Percentiles rank a stretch among this genome's conserved stretches.
These are phyloP conservation scores for Melanotaenia parkinsoni DNA, from an alignment of 2,797 vertebrate species.

Conservation along the genomic window DNA sequence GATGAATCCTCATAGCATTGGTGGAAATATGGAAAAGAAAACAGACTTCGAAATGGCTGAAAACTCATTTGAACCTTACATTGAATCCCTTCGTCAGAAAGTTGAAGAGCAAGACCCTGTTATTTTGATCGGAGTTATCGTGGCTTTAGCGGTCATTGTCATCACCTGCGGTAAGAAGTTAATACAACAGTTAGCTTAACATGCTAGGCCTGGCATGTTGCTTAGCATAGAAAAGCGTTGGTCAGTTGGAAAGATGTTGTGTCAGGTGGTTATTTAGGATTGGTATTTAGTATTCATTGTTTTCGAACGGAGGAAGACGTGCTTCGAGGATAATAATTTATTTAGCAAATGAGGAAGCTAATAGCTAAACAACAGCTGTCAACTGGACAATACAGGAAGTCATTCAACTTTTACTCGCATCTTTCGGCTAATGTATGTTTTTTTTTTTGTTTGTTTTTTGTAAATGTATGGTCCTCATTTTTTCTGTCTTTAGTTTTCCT, in stretches of 20 bases:
- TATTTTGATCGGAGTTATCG: slow-evolving; percentile 79
- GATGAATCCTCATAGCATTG: slow-evolving; percentile 48
- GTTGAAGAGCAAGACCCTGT: slow-evolving; percentile 81
- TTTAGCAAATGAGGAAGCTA: slow-evolving; percentile 10
- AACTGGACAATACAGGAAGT: slow-evolving; percentile 2
- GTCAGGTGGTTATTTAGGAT: not conserved
- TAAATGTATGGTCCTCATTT: fast-evolving
- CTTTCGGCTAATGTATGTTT: not conserved
- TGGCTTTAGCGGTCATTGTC: slow-evolving; percentile 84
- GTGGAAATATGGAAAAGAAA: slow-evolving; percentile 45
- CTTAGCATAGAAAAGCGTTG: not conserved
- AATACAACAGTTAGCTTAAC: slow-evolving; percentile 38
- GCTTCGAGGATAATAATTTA: not conserved
- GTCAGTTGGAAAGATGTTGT: not conserved
- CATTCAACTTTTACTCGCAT: not conserved
- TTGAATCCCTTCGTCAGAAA: slow-evolving; percentile 81
- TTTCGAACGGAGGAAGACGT: fast-evolving
- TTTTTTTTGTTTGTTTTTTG: not conserved
- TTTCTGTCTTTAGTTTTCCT: slow-evolving; percentile 84
- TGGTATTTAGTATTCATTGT: fast-evolving
- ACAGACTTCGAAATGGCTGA: slow-evolving; percentile 57
- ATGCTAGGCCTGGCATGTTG: slow-evolving; percentile 23
- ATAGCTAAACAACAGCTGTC: slow-evolving; percentile 26
- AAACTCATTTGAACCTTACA: slow-evolving; percentile 73
- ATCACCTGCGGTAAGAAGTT: slow-evolving; percentile 85